Conservation (phyloP, 1,140 invertebrate genomes). For the Coptotermes formosanus region DNA sequence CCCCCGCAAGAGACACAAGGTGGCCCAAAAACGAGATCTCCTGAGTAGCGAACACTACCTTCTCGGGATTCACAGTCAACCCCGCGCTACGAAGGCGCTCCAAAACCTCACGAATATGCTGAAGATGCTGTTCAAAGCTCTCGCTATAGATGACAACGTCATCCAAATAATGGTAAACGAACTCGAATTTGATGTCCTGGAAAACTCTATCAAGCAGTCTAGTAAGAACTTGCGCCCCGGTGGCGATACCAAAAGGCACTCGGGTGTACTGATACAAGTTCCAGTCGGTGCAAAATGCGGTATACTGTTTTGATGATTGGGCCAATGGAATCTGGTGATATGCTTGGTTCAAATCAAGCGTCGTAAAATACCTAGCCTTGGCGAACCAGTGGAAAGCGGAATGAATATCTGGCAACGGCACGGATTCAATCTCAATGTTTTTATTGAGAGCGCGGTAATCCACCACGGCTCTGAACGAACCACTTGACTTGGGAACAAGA, state of each 20-base stretch:
- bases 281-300: no score
- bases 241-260: background rate
- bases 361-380: no score
- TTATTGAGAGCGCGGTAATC: no score
- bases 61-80: background rate
- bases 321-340: no score
- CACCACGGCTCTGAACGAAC: no score
- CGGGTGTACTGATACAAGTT: no score
- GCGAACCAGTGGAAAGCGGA: no score
- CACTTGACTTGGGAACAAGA: no score
- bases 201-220: background rate
- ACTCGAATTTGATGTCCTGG: background rate
- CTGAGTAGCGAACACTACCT: background rate
- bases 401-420: no score
- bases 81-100: background rate
- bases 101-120: background rate
- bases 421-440: no score
- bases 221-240: background rate
- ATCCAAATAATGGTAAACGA: background rate
- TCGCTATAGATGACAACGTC: background rate
- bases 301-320: no score
- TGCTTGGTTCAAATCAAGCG: no score
- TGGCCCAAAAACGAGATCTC: background rate
- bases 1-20: background rate
- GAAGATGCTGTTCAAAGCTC: background rate